Conservation (phyloP, 2,888 invertebrate species). For the Nebria salina region DNA sequence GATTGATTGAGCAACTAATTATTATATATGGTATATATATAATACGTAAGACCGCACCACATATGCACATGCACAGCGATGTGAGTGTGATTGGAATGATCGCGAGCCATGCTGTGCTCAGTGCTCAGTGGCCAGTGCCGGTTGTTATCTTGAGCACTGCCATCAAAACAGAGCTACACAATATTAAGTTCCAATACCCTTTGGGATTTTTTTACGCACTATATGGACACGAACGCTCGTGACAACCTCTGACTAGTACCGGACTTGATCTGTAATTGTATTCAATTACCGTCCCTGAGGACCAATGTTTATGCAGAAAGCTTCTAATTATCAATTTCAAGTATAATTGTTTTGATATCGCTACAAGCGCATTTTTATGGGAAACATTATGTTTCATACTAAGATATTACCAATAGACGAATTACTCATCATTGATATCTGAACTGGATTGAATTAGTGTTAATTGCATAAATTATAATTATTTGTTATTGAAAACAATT, state of each 20-base stretch:
- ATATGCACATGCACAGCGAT: constrained; percentile 10
- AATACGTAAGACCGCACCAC: not conserved
- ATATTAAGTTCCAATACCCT: constrained; percentile 26
- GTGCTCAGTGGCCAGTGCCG: not conserved
- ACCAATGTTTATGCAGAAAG: constrained; percentile 48
- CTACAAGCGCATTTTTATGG: not conserved
- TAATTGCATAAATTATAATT: not conserved
- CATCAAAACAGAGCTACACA: constrained; percentile 11
- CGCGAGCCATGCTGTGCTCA: constrained; percentile 19
- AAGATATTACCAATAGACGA: too few relatives aligned
- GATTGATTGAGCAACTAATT: not conserved
- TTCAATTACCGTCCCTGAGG: constrained; percentile 58
- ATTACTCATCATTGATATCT: too few relatives aligned
- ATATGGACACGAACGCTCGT: constrained; percentile 52
- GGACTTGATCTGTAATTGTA: constrained; percentile 56
- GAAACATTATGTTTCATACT: too few relatives aligned
- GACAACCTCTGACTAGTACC: constrained; percentile 62
- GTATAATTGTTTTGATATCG: not conserved
- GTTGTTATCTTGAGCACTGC: not conserved
- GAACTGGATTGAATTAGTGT: not conserved
- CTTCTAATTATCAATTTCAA: not conserved
- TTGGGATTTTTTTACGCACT: constrained; percentile 24
- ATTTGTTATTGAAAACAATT: not conserved
- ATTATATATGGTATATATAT: not conserved
- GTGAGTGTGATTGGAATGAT: constrained; percentile 11